Conservation (phyloP, 2,797 vertebrate species). For the Coilia nasus region DNA sequence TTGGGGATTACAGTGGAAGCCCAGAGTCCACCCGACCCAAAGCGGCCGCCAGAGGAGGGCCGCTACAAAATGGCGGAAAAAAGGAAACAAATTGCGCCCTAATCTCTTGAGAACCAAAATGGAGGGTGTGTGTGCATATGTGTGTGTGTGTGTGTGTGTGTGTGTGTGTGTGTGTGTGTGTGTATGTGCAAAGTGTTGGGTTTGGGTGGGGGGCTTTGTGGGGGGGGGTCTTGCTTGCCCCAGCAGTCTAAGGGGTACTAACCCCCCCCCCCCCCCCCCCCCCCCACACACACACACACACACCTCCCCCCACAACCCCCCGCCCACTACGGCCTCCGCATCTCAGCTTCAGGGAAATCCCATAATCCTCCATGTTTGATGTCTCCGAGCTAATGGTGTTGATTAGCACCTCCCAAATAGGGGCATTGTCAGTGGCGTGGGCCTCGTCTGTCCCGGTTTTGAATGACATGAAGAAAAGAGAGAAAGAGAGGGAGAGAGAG, state of each 20-base stretch:
- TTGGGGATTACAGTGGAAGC: conserved; percentile 1
- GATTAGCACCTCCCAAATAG: conserved; percentile 71
- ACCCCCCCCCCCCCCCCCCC: conserved; percentile 42
- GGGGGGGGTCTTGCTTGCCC: neutral
- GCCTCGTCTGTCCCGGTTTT: conserved; percentile 67
- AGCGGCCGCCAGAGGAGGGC: conserved; percentile 56
- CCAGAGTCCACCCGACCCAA: conserved; percentile 15
- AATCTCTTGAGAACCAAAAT: conserved; percentile 72
- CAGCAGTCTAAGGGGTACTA: conserved; percentile 55
- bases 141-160: conserved; percentile 49
- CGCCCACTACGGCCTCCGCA: conserved; percentile 47
- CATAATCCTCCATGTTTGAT: conserved; percentile 83
- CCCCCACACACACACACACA: neutral
- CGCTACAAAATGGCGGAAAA: conserved; percentile 69
- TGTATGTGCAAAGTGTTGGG: no score
- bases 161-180: no score
- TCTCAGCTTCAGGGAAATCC: conserved; percentile 66
- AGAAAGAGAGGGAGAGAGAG: conserved; percentile 48
- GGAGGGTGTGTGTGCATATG: conserved; percentile 28
- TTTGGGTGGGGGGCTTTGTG: no score
- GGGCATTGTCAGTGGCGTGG: conserved; percentile 69
- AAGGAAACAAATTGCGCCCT: conserved; percentile 75
- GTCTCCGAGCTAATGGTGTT: conserved; percentile 79
- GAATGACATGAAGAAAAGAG: conserved; percentile 74
- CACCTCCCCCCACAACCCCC: neutral